Evolutionary conservation across 2,888 invertebrate species (phyloP).

Genomic region (Holacanthella duospinosa): DNA sequence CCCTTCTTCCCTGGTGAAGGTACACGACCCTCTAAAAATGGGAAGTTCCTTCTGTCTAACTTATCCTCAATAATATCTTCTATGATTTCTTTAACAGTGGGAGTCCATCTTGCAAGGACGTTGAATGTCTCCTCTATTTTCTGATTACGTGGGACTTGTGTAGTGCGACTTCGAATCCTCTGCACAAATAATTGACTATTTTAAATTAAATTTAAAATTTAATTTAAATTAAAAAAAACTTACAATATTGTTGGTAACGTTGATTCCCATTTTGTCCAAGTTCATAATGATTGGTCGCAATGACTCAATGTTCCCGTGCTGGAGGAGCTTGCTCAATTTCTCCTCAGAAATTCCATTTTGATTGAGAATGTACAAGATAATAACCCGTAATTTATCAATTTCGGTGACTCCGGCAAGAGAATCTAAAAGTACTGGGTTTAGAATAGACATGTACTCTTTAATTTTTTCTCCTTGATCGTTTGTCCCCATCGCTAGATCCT

Average conservation of each 20-base stretch:
- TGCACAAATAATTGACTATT: background rate
- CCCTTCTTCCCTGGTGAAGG: conserved; percentile 18
- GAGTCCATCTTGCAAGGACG: conserved; percentile 26
- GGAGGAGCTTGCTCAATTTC: conserved; percentile 24
- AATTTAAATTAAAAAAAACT: background rate
- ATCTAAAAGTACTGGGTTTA: conserved; percentile 27
- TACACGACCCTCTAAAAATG: conserved; percentile 22
- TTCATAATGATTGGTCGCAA: conserved; percentile 21
- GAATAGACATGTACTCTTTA: conserved; percentile 18
- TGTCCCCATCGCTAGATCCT: conserved; percentile 27
- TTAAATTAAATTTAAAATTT: background rate
- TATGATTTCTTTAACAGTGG: conserved; percentile 30
- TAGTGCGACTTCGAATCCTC: conserved; percentile 13
- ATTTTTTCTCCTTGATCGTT: conserved; percentile 26
- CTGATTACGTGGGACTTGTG: conserved; percentile 10
- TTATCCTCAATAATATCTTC: conserved; percentile 24
- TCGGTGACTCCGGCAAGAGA: conserved; percentile 16
- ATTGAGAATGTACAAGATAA: conserved; percentile 26
- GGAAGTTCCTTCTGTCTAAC: conserved; percentile 25
- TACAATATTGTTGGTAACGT: conserved; percentile 22
- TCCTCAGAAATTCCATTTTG: conserved; percentile 29
- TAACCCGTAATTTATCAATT: conserved; percentile 28
- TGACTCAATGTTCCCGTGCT: conserved; percentile 24
- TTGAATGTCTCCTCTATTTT: conserved; percentile 7
- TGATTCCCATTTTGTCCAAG: conserved; percentile 22